Conservation (phyloP, 1,140 invertebrate genomes). For the Caenorhabditis elegans region DNA sequence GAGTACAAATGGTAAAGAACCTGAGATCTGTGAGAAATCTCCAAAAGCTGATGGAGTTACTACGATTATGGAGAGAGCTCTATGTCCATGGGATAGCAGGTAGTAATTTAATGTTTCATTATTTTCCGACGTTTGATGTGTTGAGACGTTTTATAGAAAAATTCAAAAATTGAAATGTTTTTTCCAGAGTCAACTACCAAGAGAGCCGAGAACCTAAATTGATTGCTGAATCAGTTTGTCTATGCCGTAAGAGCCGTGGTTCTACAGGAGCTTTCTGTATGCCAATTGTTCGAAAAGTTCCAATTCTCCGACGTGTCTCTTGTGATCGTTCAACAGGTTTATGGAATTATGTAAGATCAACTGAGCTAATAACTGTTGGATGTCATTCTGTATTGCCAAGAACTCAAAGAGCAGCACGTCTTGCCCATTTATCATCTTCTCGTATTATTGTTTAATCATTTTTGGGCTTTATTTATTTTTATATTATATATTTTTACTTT, state of each 20-base stretch:
- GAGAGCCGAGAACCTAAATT: conserved; percentile 34
- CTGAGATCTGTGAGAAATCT: conserved; percentile 29
- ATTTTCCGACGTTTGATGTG: too few species aligned
- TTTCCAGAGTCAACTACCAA: conserved; percentile 37
- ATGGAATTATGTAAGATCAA: conserved; percentile 16
- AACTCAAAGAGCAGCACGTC: conserved; percentile 21
- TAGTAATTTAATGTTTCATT: background rate
- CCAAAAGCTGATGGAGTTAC: conserved; percentile 29
- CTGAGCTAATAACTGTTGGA: conserved; percentile 33
- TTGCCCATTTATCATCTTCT: background rate
- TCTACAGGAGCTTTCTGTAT: conserved; percentile 38
- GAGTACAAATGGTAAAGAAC: conserved; percentile 20
- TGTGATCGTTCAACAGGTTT: conserved; percentile 30
- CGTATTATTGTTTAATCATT: background rate
- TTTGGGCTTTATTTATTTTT: background rate
- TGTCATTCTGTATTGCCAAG: conserved; percentile 40
- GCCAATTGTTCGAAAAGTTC: conserved; percentile 38
- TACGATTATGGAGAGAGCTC: conserved; percentile 33
- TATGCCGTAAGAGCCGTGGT: conserved; percentile 36
- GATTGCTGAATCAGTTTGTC: conserved; percentile 31
- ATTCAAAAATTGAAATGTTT: background rate
- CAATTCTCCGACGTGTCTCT: conserved; percentile 22
- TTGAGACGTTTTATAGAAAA: too few species aligned
- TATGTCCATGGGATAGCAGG: conserved; percentile 40
- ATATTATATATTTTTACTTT: background rate